phyloP scores from a whole-genome alignment of 2,113 vertebrate genomes.

The Panurus biarmicus region DNA sequence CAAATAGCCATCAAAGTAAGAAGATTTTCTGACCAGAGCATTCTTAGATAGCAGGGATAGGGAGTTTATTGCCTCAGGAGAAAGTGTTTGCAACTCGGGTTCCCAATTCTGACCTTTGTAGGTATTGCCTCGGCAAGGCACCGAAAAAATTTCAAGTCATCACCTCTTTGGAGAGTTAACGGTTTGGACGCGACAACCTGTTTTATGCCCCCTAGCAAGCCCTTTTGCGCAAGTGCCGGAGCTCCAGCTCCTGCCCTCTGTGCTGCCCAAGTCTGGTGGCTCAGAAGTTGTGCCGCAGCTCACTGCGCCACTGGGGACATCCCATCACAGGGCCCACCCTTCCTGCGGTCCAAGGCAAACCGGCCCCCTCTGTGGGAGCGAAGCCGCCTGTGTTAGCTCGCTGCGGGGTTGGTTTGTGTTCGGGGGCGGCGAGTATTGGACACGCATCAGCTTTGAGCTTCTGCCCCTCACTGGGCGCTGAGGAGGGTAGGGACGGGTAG shows the following conservation, averaged over 20 bases:
- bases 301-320: accelerated
- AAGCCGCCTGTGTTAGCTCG: accelerated
- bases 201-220: background rate
- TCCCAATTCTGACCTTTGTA: background rate
- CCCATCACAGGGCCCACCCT: accelerated
- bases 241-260: background rate
- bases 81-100: background rate
- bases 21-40: background rate
- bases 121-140: background rate
- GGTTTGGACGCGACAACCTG: background rate
- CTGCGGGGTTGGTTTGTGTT: background rate
- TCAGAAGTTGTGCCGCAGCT: background rate
- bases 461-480: background rate
- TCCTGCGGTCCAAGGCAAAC: background rate
- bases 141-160: background rate
- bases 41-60: background rate
- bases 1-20: background rate
- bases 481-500: no score
- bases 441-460: background rate
- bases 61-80: background rate
- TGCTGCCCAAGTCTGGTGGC: background rate
- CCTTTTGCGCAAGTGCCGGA: background rate
- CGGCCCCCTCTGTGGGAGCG: background rate
- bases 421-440: accelerated
- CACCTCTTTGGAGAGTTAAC: background rate